Evolutionary conservation across 2,888 invertebrate genomes (phyloP), one percentile per base, ranked within the genome.

Genomic region (Cotesia congregata): DNA sequence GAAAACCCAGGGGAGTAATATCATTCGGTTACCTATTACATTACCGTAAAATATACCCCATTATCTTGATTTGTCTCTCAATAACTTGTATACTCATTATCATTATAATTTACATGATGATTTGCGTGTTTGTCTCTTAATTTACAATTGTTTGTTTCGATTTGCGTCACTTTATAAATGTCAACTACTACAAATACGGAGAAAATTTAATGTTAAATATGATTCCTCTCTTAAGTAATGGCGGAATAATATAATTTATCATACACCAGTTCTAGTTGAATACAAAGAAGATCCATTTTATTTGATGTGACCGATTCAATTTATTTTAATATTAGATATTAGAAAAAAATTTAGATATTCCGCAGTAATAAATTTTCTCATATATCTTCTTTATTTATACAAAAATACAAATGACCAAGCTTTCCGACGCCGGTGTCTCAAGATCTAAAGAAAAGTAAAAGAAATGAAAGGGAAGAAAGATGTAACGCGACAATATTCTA

Each of bases 21-120:
- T 83, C 83, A 86, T 84, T 83, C 86, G 83, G 83, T 83, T 84
- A 85, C 83, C 83, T 85, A 85, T 87, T 86, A 84, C 86, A 85
- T 86, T 86, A 86, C 83, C 83, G 83, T 87, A 86, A 87, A 87
- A 86, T 88, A 87, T 88, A 83, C 82, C 79, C 86, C 86, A 88
- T 88, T 88, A 88, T 85, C 87, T 87, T 88, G 88, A 88, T 88
- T 88, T 88, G 87, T 78, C 75, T 77, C 77, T 77, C 76, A 62
- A 81, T 79, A 72, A 59, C 30, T 84, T 83, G 83, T 82, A 79
- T 80, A 82, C 82, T 80, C 78, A 82, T 83, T 77, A 74, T 73
- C 71, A 77, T 75, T 40, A 75, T 40, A 38, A 65, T 62, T 60
- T 69, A 67, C 40, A 61, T 69, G 38, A 68, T 50, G 50, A 50